phyloP scores from a whole-genome alignment of 1,140 invertebrate species.

The Drosophila littoralis region DNA sequence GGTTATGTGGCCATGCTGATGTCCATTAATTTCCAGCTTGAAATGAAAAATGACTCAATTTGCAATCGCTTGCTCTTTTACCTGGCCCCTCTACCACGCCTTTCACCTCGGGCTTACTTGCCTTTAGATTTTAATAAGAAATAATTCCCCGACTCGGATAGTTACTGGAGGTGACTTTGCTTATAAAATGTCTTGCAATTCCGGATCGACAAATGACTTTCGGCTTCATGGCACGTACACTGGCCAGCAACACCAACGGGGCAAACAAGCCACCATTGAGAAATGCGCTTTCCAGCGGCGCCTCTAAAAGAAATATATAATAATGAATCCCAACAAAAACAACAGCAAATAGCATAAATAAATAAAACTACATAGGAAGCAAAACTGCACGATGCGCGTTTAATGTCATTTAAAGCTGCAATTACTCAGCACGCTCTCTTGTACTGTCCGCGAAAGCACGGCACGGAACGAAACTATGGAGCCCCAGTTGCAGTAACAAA shows the following conservation, averaged over 20 bases:
- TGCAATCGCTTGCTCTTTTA: slow-evolving; percentile 48
- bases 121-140: slow-evolving; percentile 64
- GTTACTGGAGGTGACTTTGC: slow-evolving; percentile 62
- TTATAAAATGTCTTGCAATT: slow-evolving; percentile 67
- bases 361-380: slow-evolving; percentile 28
- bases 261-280: slow-evolving; percentile 22
- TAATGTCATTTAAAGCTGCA: slow-evolving; percentile 81
- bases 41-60: slow-evolving; percentile 79
- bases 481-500: slow-evolving; percentile 12
- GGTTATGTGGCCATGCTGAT: slow-evolving; percentile 10
- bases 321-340: slow-evolving; percentile 17
- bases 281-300: slow-evolving; percentile 37
- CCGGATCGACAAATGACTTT: slow-evolving; percentile 69
- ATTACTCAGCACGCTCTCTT: slow-evolving; percentile 75
- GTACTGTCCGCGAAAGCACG: slow-evolving; percentile 32
- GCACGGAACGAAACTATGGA: slow-evolving; percentile 17
- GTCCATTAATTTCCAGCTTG: slow-evolving; percentile 44
- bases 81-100: neutral
- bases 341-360: slow-evolving; percentile 41
- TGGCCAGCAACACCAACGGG: slow-evolving; percentile 15
- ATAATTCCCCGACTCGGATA: slow-evolving; percentile 59
- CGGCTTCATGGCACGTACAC: slow-evolving; percentile 51
- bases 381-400: slow-evolving; percentile 71
- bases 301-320: slow-evolving; percentile 21
- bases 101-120: neutral